A percentile compares a stretch with the other conserved stretches of the same genome.
These are phyloP conservation scores for Leuciscus waleckii DNA, from an alignment of 2,797 vertebrate genomes.

Conservation along the genomic window DNA sequence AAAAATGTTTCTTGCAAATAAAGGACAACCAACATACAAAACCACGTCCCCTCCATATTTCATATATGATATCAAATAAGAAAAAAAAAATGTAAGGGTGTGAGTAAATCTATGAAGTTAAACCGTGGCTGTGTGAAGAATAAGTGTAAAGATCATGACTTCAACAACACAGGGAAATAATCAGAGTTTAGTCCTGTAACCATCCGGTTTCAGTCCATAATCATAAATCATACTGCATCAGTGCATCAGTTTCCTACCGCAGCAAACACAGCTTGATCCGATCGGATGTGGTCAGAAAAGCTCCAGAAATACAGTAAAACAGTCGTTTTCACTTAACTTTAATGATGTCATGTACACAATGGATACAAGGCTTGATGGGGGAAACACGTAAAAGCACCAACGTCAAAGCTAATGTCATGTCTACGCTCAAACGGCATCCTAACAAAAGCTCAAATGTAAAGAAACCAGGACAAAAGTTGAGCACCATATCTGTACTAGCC, in stretches of 20 bases:
- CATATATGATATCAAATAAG: neutral
- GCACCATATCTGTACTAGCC: slow-evolving; percentile 34
- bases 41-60: neutral
- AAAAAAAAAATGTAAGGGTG: neutral
- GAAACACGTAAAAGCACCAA: slow-evolving; percentile 14
- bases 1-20: neutral
- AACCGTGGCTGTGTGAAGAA: neutral
- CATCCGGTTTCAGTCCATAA: neutral
- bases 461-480: neutral
- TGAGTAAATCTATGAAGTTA: neutral
- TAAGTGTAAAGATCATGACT: neutral
- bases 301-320: neutral
- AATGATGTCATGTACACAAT: neutral
- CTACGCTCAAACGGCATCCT: neutral
- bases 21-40: neutral
- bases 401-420: neutral
- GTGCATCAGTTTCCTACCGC: neutral
- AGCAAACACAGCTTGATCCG: neutral
- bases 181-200: neutral
- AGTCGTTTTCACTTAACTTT: neutral
- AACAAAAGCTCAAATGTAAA: slow-evolving; percentile 14
- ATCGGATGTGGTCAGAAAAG: neutral
- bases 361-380: neutral
- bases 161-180: neutral
- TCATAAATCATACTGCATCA: neutral